Percentiles rank a stretch among this genome's conserved stretches.
phyloP scores from a whole-genome alignment of 1,140 invertebrate species.

The Caenorhabditis latens region DNA sequence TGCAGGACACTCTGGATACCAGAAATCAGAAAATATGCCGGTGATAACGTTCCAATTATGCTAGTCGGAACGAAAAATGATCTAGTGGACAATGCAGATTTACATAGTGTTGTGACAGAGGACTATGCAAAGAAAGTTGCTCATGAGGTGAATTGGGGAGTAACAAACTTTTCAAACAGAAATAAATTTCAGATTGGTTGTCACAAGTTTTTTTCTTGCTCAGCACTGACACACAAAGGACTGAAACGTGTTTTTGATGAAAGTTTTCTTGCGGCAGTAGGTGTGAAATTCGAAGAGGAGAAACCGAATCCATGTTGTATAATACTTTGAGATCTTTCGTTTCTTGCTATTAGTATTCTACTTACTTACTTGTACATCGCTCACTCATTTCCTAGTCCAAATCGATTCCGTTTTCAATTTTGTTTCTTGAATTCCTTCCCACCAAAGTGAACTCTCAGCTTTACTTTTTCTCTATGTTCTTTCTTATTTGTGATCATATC shows the following conservation, averaged over 20 bases:
- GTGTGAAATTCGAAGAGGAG: slow-evolving; percentile 55
- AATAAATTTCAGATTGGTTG: slow-evolving; percentile 63
- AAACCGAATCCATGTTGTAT: slow-evolving; percentile 56
- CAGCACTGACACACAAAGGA: slow-evolving; percentile 64
- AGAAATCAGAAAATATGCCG: slow-evolving; percentile 68
- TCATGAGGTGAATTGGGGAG: slow-evolving; percentile 51
- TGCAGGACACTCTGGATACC: slow-evolving; percentile 65
- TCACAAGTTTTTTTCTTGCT: slow-evolving; percentile 64
- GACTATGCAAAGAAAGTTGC: slow-evolving; percentile 63
- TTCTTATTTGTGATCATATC: neutral
- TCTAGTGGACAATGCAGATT: slow-evolving; percentile 67
- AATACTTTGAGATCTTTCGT: slow-evolving; percentile 37
- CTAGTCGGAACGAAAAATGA: slow-evolving; percentile 71
- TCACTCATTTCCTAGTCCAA: slow-evolving; percentile 45
- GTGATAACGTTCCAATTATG: slow-evolving; percentile 65
- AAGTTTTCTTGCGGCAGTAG: slow-evolving; percentile 66
- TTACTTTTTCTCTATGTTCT: neutral
- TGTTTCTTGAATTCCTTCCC: slow-evolving; percentile 30
- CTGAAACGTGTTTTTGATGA: slow-evolving; percentile 69
- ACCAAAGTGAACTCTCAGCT: slow-evolving; percentile 20
- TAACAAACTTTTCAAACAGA: neutral
- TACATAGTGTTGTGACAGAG: slow-evolving; percentile 66
- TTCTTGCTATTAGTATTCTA: slow-evolving; percentile 28
- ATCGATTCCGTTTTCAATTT: slow-evolving; percentile 1
- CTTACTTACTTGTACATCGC: slow-evolving; percentile 34